Evolutionary conservation across 2,797 vertebrate genomes (phyloP).

Genomic region (Notolepis coatsorum): DNA sequence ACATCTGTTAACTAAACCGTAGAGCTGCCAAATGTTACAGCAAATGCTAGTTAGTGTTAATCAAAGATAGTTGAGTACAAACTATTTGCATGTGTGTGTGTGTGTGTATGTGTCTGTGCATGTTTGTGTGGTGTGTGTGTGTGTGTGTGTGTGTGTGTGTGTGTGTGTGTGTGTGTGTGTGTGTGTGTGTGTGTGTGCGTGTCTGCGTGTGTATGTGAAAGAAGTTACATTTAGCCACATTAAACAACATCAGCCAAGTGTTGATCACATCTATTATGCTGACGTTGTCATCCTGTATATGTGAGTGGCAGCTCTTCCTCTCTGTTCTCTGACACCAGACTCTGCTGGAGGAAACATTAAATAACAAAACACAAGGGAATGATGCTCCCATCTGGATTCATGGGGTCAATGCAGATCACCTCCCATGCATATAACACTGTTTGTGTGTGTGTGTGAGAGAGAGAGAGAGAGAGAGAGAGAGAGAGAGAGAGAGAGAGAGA

Average conservation of each 20-base stretch:
- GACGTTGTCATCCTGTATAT: slow-evolving; percentile 17
- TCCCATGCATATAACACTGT: too few species aligned
- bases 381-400: too few species aligned
- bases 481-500: background rate
- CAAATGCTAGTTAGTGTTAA: background rate
- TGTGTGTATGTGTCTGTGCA: background rate
- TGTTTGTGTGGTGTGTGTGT: too few species aligned
- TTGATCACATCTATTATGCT: slow-evolving; percentile 20
- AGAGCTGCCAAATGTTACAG: background rate
- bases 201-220: background rate
- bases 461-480: background rate
- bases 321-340: background rate
- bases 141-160: background rate
- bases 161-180: background rate
- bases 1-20: too few species aligned
- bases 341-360: slow-evolving; percentile 21
- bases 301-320: background rate
- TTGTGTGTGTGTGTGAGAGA: background rate
- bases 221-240: background rate
- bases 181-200: slow-evolving; percentile 1
- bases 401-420: too few species aligned
- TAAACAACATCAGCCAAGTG: slow-evolving; percentile 5
- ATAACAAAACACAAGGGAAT: slow-evolving; percentile 16
- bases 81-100: slow-evolving; percentile 2
- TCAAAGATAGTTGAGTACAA: slow-evolving; percentile 8